Evolutionary conservation across 2,888 invertebrate species (phyloP).

Genomic region (Stenodema calcarata): DNA sequence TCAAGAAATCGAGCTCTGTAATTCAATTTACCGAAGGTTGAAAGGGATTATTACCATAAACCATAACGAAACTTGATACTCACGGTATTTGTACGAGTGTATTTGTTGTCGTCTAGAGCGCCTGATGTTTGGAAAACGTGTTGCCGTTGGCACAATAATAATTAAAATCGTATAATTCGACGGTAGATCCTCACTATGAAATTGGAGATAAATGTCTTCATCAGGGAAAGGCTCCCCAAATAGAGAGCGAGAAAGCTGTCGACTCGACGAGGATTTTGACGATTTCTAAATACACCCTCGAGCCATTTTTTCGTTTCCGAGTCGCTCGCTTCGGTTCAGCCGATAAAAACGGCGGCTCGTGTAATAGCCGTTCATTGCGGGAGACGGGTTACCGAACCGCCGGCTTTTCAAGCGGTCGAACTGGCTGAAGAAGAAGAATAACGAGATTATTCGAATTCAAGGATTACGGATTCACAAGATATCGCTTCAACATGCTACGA

Average conservation of each 20-base stretch:
- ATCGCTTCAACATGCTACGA: too few species aligned
- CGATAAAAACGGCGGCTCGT: neutral
- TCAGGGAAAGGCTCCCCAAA: neutral
- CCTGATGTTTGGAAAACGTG: too few species aligned
- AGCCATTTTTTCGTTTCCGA: neutral
- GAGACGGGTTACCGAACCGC: neutral
- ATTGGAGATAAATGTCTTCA: neutral
- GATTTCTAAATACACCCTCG: neutral
- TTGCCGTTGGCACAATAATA: too few species aligned
- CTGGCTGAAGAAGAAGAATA: neutral
- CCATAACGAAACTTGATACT: too few species aligned
- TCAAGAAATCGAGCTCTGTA: too few species aligned
- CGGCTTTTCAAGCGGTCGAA: neutral
- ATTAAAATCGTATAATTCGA: too few species aligned
- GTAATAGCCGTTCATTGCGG: neutral
- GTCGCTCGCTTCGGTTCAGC: neutral
- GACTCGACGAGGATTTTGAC: neutral
- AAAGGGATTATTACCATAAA: too few species aligned
- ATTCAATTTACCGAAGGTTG: too few species aligned
- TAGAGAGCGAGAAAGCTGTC: neutral
- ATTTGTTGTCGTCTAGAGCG: too few species aligned
- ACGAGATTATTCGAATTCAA: too few species aligned
- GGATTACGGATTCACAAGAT: too few species aligned
- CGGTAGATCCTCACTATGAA: neutral
- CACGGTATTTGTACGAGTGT: too few species aligned